A percentile compares a stretch with the other conserved stretches of the same genome.
Conservation (phyloP, 2,113 vertebrate species). For the Rhombomys opimus region DNA sequence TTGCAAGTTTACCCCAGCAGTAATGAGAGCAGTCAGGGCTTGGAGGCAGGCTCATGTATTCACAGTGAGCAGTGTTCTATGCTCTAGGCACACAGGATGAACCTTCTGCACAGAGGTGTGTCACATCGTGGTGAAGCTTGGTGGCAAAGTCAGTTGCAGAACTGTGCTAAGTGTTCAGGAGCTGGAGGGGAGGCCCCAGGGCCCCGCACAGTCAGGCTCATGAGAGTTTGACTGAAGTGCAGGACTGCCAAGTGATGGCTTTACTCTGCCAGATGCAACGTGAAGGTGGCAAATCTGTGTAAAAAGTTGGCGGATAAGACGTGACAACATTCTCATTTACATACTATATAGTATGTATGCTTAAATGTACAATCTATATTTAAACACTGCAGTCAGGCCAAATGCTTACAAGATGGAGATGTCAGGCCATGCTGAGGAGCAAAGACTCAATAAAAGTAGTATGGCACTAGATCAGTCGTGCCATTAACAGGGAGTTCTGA, state of each 20-base stretch:
- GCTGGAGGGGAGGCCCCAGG: background rate
- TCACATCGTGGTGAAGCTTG: background rate
- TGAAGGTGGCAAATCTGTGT: background rate
- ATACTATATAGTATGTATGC: conserved; percentile 27
- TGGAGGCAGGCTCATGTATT: background rate
- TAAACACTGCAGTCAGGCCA: conserved; percentile 20
- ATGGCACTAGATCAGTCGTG: background rate
- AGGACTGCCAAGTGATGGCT: background rate
- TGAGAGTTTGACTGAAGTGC: background rate
- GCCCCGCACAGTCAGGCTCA: background rate
- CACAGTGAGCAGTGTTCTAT: background rate
- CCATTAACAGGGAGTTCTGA: background rate
- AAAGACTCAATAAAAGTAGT: background rate
- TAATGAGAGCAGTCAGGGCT: background rate
- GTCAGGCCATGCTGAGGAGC: background rate
- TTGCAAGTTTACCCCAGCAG: background rate
- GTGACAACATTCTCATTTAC: conserved; percentile 54
- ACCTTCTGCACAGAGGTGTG: background rate
- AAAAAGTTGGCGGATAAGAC: conserved; percentile 30
- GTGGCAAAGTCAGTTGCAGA: background rate
- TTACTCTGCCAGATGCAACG: background rate
- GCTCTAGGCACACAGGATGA: background rate
- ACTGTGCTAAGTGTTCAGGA: background rate
- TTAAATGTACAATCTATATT: background rate
- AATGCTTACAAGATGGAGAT: background rate